These are phyloP conservation scores for Candoia aspera DNA, from an alignment of 2,113 vertebrate species.

Conservation along the genomic window DNA sequence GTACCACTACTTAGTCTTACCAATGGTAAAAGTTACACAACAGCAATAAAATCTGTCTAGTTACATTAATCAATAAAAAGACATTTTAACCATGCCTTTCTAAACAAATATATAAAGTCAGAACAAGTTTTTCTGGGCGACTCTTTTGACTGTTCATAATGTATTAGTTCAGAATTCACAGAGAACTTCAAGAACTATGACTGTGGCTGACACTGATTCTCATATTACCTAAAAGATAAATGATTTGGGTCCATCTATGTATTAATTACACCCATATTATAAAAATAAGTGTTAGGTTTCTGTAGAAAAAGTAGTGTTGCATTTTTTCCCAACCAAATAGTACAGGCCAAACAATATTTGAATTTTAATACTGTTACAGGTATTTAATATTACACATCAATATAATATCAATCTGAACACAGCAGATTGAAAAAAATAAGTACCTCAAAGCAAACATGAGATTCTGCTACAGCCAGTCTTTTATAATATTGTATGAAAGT, in stretches of 20 bases:
- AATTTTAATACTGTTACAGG: conserved; percentile 83
- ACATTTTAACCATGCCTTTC: conserved; percentile 65
- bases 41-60: conserved; percentile 62
- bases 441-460: conserved; percentile 70
- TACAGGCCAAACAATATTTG: conserved; percentile 77
- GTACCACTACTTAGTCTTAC: conserved; percentile 64
- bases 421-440: conserved; percentile 68
- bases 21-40: conserved; percentile 59
- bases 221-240: conserved; percentile 55
- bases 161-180: conserved; percentile 2
- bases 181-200: conserved; percentile 52
- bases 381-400: conserved; percentile 72
- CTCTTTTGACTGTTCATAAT: conserved; percentile 41
- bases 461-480: conserved; percentile 68
- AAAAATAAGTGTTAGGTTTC: conserved; percentile 82
- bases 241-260: conserved; percentile 80
- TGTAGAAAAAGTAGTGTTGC: conserved; percentile 81
- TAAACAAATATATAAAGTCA: conserved; percentile 56
- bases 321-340: conserved; percentile 79
- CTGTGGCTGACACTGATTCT: conserved; percentile 54
- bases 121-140: conserved; percentile 52
- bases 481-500: conserved; percentile 73
- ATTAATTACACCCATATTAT: conserved; percentile 73
- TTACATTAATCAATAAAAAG: conserved; percentile 66
- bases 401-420: conserved; percentile 36